Conservation (phyloP, 2,888 invertebrate genomes). For the Tenodera sinensis region DNA sequence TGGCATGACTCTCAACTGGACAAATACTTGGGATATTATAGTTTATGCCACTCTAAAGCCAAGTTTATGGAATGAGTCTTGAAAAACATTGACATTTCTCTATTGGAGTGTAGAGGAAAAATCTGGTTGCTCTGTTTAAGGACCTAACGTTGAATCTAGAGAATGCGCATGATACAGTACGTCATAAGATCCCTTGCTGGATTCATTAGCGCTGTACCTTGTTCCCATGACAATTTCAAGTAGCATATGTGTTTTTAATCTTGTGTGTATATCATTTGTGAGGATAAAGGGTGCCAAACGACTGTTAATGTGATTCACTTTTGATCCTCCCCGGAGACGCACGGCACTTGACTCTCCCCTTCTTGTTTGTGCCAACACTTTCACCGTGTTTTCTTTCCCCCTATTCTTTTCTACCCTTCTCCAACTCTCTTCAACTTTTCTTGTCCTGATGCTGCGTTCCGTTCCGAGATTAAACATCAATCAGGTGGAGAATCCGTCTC, state of each 20-base stretch:
- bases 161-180: not conserved
- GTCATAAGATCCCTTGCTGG: not conserved
- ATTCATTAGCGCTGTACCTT: not conserved
- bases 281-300: not conserved
- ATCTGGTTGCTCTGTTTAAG: not conserved
- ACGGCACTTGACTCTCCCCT: not conserved
- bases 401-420: not conserved
- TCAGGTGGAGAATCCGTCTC: not conserved
- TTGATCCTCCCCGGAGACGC: not conserved
- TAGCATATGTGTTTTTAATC: not conserved
- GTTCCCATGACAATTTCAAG: not conserved
- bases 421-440: not conserved
- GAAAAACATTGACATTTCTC: no score
- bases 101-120: not conserved
- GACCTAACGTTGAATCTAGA: not conserved
- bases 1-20: no score
- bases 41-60: no score
- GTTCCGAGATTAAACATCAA: slow-evolving; percentile 2
- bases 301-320: not conserved
- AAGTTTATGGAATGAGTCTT: no score
- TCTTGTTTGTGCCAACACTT: not conserved
- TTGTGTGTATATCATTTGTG: not conserved
- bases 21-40: no score
- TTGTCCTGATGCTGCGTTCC: not conserved
- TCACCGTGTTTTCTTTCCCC: not conserved